Percentiles rank a stretch among this genome's conserved stretches.
These are phyloP conservation scores for Hapalemur alaotrensis DNA, from an alignment of 2,797 vertebrate genomes.

Conservation along the genomic window DNA sequence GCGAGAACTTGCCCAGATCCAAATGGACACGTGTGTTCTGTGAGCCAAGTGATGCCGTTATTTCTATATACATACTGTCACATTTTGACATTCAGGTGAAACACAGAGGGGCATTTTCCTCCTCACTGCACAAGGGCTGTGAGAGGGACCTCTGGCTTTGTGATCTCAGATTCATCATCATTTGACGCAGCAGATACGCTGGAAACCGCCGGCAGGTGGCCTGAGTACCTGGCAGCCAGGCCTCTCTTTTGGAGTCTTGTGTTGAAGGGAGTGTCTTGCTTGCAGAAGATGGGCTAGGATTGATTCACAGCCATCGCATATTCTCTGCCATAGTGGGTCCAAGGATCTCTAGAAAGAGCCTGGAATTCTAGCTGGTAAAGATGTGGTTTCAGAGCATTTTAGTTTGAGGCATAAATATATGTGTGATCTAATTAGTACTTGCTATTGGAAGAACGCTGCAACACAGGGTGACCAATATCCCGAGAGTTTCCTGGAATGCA, in stretches of 20 bases:
- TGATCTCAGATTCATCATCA: not conserved
- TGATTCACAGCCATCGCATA: not conserved
- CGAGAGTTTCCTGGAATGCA: not conserved
- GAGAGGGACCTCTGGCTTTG: not conserved
- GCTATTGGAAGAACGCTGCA: constrained; percentile 1
- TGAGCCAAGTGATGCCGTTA: not conserved
- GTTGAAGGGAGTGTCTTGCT: not conserved
- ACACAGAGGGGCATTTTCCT: not conserved
- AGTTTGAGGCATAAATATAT: not conserved
- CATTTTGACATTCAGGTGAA: not conserved
- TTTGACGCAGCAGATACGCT: not conserved
- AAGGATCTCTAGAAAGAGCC: not conserved
- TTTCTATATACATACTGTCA: not conserved
- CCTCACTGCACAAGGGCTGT: not conserved
- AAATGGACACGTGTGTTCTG: not conserved
- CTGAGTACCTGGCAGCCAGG: not conserved
- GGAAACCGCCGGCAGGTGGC: not conserved
- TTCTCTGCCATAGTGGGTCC: not conserved
- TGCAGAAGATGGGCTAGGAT: not conserved
- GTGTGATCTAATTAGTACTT: not conserved
- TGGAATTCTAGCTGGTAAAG: not conserved
- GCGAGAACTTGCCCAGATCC: not conserved
- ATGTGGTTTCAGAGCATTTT: not conserved
- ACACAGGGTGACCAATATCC: not conserved
- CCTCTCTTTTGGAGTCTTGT: not conserved